phyloP scores from a whole-genome alignment of 1,140 invertebrate genomes.

The Lineus longissimus region DNA sequence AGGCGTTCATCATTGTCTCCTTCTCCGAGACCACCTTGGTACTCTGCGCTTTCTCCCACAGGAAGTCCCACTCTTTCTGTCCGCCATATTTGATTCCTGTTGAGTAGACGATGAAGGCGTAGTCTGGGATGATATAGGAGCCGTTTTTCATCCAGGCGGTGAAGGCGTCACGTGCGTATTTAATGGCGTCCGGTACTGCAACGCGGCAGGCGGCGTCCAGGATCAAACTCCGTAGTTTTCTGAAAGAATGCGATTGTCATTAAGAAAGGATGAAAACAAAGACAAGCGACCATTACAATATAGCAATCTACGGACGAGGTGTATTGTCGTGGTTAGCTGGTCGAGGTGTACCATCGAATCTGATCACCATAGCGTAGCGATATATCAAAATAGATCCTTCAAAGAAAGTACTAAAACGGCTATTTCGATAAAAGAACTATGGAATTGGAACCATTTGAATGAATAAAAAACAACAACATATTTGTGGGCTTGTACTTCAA shows the following conservation, averaged over 20 bases:
- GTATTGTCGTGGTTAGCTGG: too few species aligned
- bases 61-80: slow-evolving; percentile 20
- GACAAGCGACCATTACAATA: too few species aligned
- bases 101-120: slow-evolving; percentile 19
- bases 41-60: slow-evolving; percentile 16
- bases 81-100: slow-evolving; percentile 19
- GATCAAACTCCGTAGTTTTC: slow-evolving; percentile 12
- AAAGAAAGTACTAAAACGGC: too few species aligned
- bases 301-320: too few species aligned
- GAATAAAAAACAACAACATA: too few species aligned
- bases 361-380: too few species aligned
- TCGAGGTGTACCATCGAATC: too few species aligned
- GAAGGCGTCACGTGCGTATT: slow-evolving; percentile 10
- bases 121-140: slow-evolving; percentile 17
- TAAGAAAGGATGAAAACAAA: too few species aligned
- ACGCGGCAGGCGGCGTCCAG: slow-evolving; percentile 13
- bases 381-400: too few species aligned
- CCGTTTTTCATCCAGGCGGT: slow-evolving; percentile 15
- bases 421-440: too few species aligned
- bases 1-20: slow-evolving; percentile 19
- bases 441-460: too few species aligned
- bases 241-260: background rate
- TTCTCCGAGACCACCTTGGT: slow-evolving; percentile 16
- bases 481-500: too few species aligned
- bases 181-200: slow-evolving; percentile 15